phyloP scores from a whole-genome alignment of 2,113 vertebrate genomes.

The Calidris pugnax region DNA sequence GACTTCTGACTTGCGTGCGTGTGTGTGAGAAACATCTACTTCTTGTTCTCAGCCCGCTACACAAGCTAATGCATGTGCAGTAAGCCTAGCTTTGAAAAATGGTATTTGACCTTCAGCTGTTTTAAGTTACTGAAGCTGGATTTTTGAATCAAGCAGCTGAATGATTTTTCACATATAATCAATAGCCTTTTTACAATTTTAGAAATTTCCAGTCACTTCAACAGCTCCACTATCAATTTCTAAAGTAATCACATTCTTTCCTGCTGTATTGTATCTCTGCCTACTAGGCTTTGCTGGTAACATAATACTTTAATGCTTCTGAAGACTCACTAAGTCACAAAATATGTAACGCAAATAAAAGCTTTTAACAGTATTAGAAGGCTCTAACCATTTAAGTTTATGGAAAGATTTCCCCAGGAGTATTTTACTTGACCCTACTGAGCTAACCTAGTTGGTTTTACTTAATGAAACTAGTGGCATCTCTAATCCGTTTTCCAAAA shows the following conservation, averaged over 20 bases:
- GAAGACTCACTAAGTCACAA: background rate
- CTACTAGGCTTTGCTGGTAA: background rate
- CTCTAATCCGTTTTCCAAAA: background rate
- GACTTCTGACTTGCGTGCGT: background rate
- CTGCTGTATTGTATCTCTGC: background rate
- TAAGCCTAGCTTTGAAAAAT: background rate
- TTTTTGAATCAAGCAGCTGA: background rate
- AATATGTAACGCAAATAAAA: background rate
- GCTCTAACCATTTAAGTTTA: background rate
- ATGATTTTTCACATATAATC: background rate
- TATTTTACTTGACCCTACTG: background rate
- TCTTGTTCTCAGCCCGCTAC: background rate
- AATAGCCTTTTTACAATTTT: background rate
- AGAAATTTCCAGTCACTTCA: background rate
- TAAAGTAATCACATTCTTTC: background rate
- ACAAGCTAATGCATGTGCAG: background rate
- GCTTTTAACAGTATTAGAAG: background rate
- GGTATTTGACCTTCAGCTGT: background rate
- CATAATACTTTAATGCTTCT: background rate
- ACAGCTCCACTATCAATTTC: background rate
- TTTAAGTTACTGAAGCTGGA: background rate
- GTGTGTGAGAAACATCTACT: background rate
- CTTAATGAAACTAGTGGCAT: background rate
- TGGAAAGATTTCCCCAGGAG: background rate
- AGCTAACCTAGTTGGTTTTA: background rate